These are phyloP conservation scores for Ips typographus DNA, from an alignment of 1,140 invertebrate genomes.

Conservation along the genomic window DNA sequence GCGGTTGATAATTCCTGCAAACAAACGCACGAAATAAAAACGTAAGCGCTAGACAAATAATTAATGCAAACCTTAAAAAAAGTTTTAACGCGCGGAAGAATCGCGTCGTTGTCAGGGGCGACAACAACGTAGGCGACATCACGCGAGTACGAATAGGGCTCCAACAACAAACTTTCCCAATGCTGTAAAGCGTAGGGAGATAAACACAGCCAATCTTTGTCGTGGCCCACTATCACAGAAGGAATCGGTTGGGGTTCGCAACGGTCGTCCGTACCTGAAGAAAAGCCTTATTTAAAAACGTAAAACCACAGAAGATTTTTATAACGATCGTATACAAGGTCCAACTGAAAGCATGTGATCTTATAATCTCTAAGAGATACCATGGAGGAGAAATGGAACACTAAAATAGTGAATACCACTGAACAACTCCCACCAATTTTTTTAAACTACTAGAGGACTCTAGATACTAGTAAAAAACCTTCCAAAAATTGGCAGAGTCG, in stretches of 20 bases:
- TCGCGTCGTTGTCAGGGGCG: constrained; percentile 86
- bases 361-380: no score
- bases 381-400: no score
- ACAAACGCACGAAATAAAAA: background rate
- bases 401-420: no score
- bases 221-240: constrained; percentile 87
- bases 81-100: constrained; percentile 73
- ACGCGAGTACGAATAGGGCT: constrained; percentile 89
- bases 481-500: no score
- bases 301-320: background rate
- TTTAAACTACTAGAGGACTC: no score
- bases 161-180: constrained; percentile 92
- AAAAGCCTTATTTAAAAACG: background rate
- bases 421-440: no score
- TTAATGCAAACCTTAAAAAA: constrained; percentile 68
- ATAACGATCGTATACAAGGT: no score
- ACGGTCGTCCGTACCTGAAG: constrained; percentile 79
- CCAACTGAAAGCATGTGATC: no score
- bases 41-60: background rate
- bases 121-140: constrained; percentile 95
- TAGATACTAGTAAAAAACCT: no score
- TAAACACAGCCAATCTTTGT: constrained; percentile 91
- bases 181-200: constrained; percentile 91
- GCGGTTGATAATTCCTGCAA: constrained; percentile 77
- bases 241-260: constrained; percentile 97